Conservation (phyloP, 1,140 invertebrate genomes). For the Dreissena polymorpha region DNA sequence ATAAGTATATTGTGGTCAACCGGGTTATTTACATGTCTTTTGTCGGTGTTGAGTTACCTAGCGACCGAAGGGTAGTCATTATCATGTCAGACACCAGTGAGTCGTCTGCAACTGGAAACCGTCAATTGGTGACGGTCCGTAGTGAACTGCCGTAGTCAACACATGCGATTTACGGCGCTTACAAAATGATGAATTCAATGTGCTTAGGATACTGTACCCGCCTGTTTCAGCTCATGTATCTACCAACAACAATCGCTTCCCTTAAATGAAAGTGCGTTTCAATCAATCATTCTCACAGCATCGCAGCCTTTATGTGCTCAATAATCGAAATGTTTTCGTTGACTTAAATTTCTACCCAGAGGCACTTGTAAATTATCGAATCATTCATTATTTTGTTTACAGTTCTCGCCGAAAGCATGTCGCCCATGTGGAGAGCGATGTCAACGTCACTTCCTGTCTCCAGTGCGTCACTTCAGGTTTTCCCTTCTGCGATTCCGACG, state of each 20-base stretch:
- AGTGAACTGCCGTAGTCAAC: slow-evolving; percentile 35
- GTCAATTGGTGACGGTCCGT: slow-evolving; percentile 30
- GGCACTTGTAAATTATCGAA: no score
- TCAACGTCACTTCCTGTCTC: slow-evolving; percentile 33
- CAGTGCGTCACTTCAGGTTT: slow-evolving; percentile 9
- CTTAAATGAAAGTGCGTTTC: no score
- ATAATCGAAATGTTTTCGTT: no score
- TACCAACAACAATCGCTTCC: neutral
- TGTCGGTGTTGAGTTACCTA: slow-evolving; percentile 45
- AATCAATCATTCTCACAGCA: no score
- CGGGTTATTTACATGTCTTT: slow-evolving; percentile 35
- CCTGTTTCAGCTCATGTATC: neutral
- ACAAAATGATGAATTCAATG: neutral
- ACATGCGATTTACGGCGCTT: slow-evolving; percentile 5
- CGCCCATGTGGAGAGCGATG: slow-evolving; percentile 33
- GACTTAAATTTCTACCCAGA: no score
- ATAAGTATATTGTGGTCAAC: slow-evolving; percentile 23
- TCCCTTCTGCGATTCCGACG: neutral
- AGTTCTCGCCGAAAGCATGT: slow-evolving; percentile 33
- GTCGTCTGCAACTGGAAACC: slow-evolving; percentile 40
- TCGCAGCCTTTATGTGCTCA: no score
- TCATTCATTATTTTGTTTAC: slow-evolving; percentile 3
- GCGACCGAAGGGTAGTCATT: slow-evolving; percentile 33
- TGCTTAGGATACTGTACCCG: neutral
- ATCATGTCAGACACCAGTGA: slow-evolving; percentile 31